Base-by-base conservation (phyloP, 2,797 vertebrate species). In the Fundulus diaphanus region DNA sequence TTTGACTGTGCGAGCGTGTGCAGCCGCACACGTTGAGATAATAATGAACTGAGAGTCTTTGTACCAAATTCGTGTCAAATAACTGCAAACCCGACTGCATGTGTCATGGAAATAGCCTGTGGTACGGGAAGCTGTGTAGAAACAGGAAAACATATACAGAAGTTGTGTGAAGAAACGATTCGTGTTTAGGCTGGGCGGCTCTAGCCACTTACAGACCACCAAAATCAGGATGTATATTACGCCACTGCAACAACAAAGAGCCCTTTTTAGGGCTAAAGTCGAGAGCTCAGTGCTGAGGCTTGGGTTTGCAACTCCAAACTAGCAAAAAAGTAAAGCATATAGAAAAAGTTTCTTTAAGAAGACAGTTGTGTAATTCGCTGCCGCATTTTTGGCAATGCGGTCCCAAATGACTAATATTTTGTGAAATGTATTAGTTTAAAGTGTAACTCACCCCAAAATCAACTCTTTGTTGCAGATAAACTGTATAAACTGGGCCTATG, bases 1-100 rank as follows among this genome's bases (percentile, higher is more conserved):
- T 71, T 85, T 40, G 27, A 74, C 48, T 46, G 72, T 83, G 77
- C 80, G 79, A 82, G 79, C 59, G 42, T 68, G 74, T 77, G 27
- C 27, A 82, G 51, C 37, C 77, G 56, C 76, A 84, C 49, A 75
- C 35, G 46, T 18, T 5, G 52, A 8, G 5, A 33, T 46, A 51
- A 48, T 40, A 42, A 42, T 48, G 42, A 27, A 71, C 16, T 35
- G 7, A 12, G 27, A 20, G 7, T 13, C 59, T 22, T 42, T 12
- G 51, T 29, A 40, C 16, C 24, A 12, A 66, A 54, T 13, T 1
- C 27, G 74, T 35, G n/a, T 24, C 6, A 37, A 71, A 27, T 20
- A 35, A 15, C 15, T 29, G 31, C 56, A 46, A 57, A 68, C 22
- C 9, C 0, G 22, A 8, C 37, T 22, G 5, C 22, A 40, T 13